Conservation (phyloP, 64 coral and sea anemone species). For the Anthopleura sola region DNA sequence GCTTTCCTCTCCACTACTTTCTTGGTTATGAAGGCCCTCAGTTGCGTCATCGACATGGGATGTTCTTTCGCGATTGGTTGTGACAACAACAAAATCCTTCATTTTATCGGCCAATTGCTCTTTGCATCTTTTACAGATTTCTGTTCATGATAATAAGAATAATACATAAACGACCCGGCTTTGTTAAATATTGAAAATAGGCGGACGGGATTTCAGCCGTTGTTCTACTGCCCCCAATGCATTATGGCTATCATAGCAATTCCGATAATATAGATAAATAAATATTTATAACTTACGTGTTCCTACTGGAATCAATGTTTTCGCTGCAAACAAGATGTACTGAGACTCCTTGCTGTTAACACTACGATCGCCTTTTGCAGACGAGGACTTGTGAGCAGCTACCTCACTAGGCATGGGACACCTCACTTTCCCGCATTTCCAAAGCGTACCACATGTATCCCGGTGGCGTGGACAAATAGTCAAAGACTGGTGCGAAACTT, state of each 20-base stretch:
- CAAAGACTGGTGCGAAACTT: not conserved
- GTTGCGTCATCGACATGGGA: not conserved
- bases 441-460: conserved; percentile 27
- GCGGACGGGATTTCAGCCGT: too few species aligned
- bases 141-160: not conserved
- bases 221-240: too few species aligned
- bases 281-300: conserved; percentile 9
- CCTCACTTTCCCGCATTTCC: conserved; percentile 46
- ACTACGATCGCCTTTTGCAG: conserved; percentile 18
- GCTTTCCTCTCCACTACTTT: not conserved
- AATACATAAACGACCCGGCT: too few species aligned
- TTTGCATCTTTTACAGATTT: conserved; percentile 19
- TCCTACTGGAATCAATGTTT: conserved; percentile 13
- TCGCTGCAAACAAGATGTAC: not conserved
- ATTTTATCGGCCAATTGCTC: not conserved
- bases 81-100: not conserved
- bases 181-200: too few species aligned
- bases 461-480: conserved; percentile 14
- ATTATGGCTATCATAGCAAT: too few species aligned
- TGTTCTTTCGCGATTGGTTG: not conserved
- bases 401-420: conserved; percentile 29
- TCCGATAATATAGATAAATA: not conserved
- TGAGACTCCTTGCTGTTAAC: conserved; percentile 6
- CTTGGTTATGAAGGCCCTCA: not conserved
- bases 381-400: conserved; percentile 31